Conservation (phyloP, 2,888 invertebrate genomes). For the Sinelater perroti region DNA sequence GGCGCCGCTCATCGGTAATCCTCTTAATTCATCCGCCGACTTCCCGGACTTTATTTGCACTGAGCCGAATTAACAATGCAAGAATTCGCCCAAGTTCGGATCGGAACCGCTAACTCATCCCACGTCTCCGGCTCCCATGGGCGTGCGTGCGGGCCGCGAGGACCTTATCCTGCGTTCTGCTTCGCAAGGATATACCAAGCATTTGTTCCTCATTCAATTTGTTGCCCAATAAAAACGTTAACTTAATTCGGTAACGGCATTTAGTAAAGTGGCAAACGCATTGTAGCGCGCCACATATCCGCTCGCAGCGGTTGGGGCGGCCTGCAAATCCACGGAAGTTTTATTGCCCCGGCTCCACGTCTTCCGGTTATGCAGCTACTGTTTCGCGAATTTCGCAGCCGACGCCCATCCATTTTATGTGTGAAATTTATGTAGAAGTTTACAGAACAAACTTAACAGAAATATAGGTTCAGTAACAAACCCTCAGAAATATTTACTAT, state of each 20-base stretch:
- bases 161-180: slow-evolving; percentile 13
- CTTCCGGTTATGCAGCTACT: no score
- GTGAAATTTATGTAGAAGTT: no score
- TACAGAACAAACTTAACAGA: no score
- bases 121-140: slow-evolving; percentile 18
- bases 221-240: slow-evolving; percentile 21
- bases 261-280: slow-evolving; percentile 23
- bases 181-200: slow-evolving; percentile 17
- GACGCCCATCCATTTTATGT: no score
- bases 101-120: slow-evolving; percentile 14
- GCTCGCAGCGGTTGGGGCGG: no score
- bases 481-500: no score
- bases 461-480: no score
- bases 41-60: not conserved
- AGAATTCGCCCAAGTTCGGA: slow-evolving; percentile 7
- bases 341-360: no score
- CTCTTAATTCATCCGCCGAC: not conserved
- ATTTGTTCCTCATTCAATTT: slow-evolving; percentile 22
- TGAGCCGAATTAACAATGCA: slow-evolving; percentile 12
- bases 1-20: not conserved
- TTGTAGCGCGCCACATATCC: slow-evolving; percentile 14
- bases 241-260: slow-evolving; percentile 20
- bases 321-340: no score
- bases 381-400: no score
- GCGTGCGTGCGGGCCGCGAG: slow-evolving; percentile 23